A percentile compares a stretch with the other conserved stretches of the same genome.
Evolutionary conservation across 64 coral and sea anemone genomes (phyloP).

Genomic region (Astreopora myriophthalma): DNA sequence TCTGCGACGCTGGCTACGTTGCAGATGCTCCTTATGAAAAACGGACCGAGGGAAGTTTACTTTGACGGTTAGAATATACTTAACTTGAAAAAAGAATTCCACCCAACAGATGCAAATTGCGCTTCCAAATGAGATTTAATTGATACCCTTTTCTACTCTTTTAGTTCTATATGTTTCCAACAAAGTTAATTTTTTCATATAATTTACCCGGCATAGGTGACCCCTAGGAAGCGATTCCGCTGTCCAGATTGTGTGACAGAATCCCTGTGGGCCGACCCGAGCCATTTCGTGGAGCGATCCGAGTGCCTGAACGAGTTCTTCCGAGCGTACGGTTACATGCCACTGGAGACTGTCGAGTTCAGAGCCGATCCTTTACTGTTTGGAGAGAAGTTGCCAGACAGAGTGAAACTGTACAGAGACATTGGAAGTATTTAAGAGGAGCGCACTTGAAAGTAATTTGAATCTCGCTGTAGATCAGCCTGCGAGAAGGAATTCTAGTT

Average conservation of each 20-base stretch:
- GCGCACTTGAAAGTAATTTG: neutral
- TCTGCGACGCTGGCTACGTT: too few relatives aligned
- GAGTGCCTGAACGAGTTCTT: slow-evolving; percentile 87
- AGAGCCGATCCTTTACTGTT: slow-evolving; percentile 83
- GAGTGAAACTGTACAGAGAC: slow-evolving; percentile 73
- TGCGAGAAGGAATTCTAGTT: neutral
- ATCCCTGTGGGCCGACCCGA: slow-evolving; percentile 84
- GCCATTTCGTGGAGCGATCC: slow-evolving; percentile 83
- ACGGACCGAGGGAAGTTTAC: too few relatives aligned
- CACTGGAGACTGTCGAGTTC: slow-evolving; percentile 85
- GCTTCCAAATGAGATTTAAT: too few relatives aligned
- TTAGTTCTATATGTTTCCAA: neutral
- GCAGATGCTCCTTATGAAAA: too few relatives aligned
- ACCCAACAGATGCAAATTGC: too few relatives aligned
- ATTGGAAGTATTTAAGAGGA: slow-evolving; percentile 66
- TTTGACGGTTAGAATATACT: too few relatives aligned
- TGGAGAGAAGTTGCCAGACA: slow-evolving; percentile 73
- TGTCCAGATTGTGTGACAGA: slow-evolving; percentile 82
- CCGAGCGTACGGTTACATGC: slow-evolving; percentile 71
- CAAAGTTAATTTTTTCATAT: neutral
- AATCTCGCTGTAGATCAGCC: neutral
- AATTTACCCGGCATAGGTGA: slow-evolving; percentile 52
- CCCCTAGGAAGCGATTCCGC: slow-evolving; percentile 78
- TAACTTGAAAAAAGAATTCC: too few relatives aligned
- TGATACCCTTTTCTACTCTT: neutral